Evolutionary conservation across 2,888 invertebrate genomes (phyloP).

Genomic region (Melieria omissa): DNA sequence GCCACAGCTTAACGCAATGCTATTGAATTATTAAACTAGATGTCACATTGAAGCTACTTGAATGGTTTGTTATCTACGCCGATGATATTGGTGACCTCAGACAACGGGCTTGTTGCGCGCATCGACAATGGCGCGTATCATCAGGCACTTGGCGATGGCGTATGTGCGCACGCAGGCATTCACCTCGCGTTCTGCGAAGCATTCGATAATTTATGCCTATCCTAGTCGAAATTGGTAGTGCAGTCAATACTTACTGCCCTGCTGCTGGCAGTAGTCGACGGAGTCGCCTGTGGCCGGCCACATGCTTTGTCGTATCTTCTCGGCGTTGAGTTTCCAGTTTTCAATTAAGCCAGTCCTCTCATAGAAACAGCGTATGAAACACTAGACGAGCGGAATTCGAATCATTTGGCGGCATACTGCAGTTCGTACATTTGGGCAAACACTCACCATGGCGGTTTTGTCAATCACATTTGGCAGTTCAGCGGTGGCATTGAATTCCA

Average conservation of each 20-base stretch:
- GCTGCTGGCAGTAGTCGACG: constrained; percentile 58
- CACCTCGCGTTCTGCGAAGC: constrained; percentile 52
- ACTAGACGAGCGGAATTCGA: constrained; percentile 59
- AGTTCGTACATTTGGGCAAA: constrained; percentile 12
- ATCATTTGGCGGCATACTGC: background rate
- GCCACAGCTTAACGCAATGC: too few species aligned
- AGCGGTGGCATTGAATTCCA: constrained; percentile 69
- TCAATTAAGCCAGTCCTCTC: constrained; percentile 68
- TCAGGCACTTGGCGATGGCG: constrained; percentile 70
- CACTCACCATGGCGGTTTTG: constrained; percentile 70
- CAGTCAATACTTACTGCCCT: constrained; percentile 55
- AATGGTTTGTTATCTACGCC: too few species aligned
- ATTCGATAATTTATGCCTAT: constrained; percentile 52
- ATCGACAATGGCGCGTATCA: constrained; percentile 62
- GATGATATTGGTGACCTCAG: constrained; percentile 3
- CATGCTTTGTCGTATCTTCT: constrained; percentile 65
- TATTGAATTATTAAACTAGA: too few species aligned
- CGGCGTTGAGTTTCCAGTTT: constrained; percentile 67
- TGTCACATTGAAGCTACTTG: too few species aligned
- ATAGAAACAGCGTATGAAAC: constrained; percentile 70
- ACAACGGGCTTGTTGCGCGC: constrained; percentile 55
- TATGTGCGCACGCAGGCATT: constrained; percentile 70
- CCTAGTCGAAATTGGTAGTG: background rate
- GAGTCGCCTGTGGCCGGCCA: constrained; percentile 64
- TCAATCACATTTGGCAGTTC: constrained; percentile 71